Evolutionary conservation across 2,888 invertebrate genomes (phyloP), one percentile per base, ranked within the genome.

Genomic region (Agrenia bidenticulata): DNA sequence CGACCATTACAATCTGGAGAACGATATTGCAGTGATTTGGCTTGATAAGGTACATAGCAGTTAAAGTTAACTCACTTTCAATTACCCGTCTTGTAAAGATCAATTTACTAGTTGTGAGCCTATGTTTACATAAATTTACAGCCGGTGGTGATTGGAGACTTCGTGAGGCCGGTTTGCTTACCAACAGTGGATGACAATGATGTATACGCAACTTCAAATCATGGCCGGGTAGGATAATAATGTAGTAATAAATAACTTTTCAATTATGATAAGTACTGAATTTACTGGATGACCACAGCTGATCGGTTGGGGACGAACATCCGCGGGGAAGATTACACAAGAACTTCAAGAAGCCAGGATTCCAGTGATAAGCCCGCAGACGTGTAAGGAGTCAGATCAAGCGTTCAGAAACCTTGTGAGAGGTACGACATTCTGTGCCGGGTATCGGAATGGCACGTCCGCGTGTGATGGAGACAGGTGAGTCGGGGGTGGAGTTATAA

Each of bases 11-110:
- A 80, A 83, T 27, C 87, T 84, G 74, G 85, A 85, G 51, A 88
- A 88, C 75, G 94, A 95, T 78, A 88, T 95, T 65, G 93, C 89
- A 0, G 78, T 95, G 1, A 79, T 94, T 0, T 84, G 85, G 66
- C 79, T 92, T 56, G 80, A 83, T 1, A 77, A 80, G 1, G 70
- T 68, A 60, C 9, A 51, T 32, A 4, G 32, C 32, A 32, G n/a
- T n/a, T n/a, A n/a, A n/a, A n/a, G n/a, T n/a, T n/a, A n/a, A n/a
- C n/a, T n/a, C n/a, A n/a, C n/a, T n/a, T n/a, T n/a, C n/a, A n/a
- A n/a, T 32, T 11, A 32, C 32, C 32, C 11, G 32, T 32, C 4
- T 4, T 32, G 5, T 11, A 32, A 32, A 32, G 32, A 32, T 32
- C 32, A n/a, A n/a, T n/a, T n/a, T n/a, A n/a, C n/a, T n/a, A n/a